Conservation (phyloP, 2,797 vertebrate species). For the Coregonus ussuriensis region DNA sequence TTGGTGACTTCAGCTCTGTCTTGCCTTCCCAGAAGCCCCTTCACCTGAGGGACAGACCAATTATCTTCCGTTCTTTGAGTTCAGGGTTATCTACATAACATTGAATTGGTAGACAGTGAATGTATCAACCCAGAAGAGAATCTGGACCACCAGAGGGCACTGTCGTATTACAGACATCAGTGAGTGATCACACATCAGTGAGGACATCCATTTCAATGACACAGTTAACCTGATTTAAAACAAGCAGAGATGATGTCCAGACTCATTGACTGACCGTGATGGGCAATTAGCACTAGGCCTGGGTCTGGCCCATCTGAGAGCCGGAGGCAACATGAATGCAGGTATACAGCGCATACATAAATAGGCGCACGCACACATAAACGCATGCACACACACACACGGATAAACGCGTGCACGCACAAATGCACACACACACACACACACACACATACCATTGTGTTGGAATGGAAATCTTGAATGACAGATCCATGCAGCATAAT, state of each 20-base stretch:
- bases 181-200: neutral
- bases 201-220: slow-evolving; percentile 24
- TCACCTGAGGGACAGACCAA: neutral
- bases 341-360: neutral
- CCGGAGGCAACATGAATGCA: neutral
- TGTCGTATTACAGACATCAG: neutral
- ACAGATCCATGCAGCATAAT: neutral
- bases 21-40: neutral
- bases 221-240: slow-evolving; percentile 26
- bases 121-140: neutral
- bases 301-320: neutral
- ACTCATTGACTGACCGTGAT: slow-evolving; percentile 13
- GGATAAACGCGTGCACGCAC: no score
- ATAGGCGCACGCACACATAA: neutral
- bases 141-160: slow-evolving; percentile 16
- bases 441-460: neutral
- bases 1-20: slow-evolving; percentile 7
- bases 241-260: slow-evolving; percentile 11
- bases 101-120: neutral
- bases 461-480: neutral
- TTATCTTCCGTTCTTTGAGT: neutral
- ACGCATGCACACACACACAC: no score
- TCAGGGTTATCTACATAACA: neutral
- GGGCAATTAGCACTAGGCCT: neutral
- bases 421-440: neutral